phyloP scores from a whole-genome alignment of 2,888 invertebrate species.

The Sepioteuthis lessoniana region DNA sequence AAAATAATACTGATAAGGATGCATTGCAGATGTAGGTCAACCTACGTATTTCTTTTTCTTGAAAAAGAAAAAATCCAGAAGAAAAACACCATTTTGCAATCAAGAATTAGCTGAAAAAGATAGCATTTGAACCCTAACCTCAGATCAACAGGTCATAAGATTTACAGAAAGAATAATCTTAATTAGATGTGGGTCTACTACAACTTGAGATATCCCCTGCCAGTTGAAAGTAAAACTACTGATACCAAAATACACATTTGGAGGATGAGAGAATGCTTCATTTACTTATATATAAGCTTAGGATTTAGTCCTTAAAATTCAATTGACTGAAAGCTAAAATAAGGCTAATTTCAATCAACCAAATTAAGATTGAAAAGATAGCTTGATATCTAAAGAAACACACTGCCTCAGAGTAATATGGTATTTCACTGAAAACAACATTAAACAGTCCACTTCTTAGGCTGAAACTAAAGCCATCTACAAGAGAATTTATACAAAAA shows the following conservation, averaged over 20 bases:
- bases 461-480: neutral
- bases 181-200: neutral
- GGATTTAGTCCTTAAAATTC: neutral
- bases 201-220: neutral
- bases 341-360: neutral
- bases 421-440: neutral
- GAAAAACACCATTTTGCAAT: neutral
- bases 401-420: neutral
- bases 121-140: neutral
- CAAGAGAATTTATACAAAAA: neutral
- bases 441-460: neutral
- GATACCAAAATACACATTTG: neutral
- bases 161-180: neutral
- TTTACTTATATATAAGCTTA: neutral
- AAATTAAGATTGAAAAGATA: neutral
- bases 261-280: neutral
- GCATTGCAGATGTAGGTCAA: neutral
- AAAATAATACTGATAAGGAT: neutral
- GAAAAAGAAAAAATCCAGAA: neutral
- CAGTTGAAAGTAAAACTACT: neutral
- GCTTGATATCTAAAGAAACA: neutral
- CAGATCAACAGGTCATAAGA: neutral
- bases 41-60: neutral
- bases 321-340: neutral
- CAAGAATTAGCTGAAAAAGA: neutral